A percentile compares a stretch with the other conserved stretches of the same genome.
Evolutionary conservation across 2,888 invertebrate genomes (phyloP).

Genomic region (Sepioteuthis lessoniana): DNA sequence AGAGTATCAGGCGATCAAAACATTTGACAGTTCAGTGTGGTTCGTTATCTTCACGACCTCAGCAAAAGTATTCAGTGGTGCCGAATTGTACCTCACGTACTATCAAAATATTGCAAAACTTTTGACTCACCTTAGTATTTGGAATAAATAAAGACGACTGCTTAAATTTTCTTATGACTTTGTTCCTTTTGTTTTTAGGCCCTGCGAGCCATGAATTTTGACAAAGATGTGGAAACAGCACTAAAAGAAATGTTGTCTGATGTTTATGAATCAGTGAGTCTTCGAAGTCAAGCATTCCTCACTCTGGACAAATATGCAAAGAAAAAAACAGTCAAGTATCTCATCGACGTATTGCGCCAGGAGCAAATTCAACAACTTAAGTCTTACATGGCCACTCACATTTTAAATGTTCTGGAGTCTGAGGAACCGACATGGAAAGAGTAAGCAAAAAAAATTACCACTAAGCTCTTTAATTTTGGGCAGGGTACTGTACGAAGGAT

Average conservation of each 20-base stretch:
- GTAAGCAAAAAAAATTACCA: neutral
- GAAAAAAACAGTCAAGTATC: neutral
- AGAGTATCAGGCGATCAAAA: no score
- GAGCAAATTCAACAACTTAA: conserved; percentile 34
- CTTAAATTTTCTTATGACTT: neutral
- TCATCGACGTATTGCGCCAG: neutral
- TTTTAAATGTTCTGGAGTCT: neutral
- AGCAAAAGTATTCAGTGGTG: no score
- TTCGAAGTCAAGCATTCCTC: conserved; percentile 38
- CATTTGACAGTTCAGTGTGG: no score
- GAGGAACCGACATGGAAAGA: neutral
- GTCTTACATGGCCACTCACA: neutral
- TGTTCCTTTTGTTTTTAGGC: neutral
- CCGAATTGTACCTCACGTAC: no score
- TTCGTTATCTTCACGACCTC: no score
- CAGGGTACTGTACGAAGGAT: no score
- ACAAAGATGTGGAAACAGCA: neutral
- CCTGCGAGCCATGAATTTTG: neutral
- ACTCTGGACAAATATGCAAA: conserved; percentile 19
- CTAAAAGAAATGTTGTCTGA: neutral
- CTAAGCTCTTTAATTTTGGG: no score
- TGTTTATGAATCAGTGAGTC: neutral
- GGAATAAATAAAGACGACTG: neutral
- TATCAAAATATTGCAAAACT: no score
- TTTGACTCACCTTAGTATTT: neutral